Evolutionary conservation across 92 coral and sea anemone genomes (phyloP).

Genomic region (Siderastrea siderea): DNA sequence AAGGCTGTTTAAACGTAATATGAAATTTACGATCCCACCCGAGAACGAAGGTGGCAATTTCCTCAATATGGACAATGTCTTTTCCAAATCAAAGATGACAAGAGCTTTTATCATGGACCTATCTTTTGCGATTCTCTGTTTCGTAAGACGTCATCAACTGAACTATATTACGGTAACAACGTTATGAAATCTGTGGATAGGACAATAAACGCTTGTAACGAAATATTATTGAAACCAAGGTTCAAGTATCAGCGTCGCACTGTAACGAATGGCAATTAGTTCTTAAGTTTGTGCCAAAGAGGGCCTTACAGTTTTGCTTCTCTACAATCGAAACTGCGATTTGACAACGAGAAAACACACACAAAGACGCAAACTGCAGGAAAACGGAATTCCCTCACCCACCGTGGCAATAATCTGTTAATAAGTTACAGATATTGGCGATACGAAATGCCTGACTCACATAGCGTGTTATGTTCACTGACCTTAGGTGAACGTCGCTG

Average conservation of each 20-base stretch:
- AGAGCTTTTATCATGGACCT: background rate
- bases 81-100: background rate
- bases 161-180: too few relatives aligned
- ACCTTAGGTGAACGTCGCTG: conserved; percentile 20
- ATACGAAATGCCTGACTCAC: background rate
- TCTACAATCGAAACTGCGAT: background rate
- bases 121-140: background rate
- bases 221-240: too few relatives aligned
- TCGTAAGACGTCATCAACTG: too few relatives aligned
- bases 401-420: too few relatives aligned
- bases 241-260: too few relatives aligned
- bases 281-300: too few relatives aligned
- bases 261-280: too few relatives aligned
- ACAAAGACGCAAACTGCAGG: background rate
- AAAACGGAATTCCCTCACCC: too few relatives aligned
- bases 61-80: background rate
- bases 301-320: background rate
- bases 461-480: background rate
- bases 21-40: too few relatives aligned
- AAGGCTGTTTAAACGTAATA: background rate
- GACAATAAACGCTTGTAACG: too few relatives aligned
- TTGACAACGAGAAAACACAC: background rate
- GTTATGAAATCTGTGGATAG: too few relatives aligned
- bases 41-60: background rate
- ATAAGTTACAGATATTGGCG: too few relatives aligned